Conservation (phyloP, 2,797 vertebrate species). For the Danio tinwini region DNA sequence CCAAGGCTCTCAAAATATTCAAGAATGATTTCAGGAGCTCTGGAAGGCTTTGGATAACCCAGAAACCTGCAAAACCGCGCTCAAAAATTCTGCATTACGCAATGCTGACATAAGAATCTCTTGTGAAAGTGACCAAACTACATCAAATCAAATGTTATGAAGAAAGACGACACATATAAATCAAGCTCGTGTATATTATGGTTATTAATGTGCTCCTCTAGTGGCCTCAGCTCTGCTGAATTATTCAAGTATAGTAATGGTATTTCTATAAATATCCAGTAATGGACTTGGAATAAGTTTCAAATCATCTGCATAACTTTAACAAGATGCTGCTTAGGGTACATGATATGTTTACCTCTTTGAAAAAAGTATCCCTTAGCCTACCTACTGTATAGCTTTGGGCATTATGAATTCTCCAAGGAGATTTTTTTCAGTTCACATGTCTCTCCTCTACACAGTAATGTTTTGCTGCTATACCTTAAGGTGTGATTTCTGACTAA, state of each 20-base stretch:
- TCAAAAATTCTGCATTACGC: conserved; percentile 49
- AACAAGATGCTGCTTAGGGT: background rate
- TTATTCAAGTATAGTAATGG: conserved; percentile 59
- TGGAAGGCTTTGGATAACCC: conserved; percentile 46
- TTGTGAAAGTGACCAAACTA: conserved; percentile 34
- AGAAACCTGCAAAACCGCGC: conserved; percentile 33
- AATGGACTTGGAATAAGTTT: conserved; percentile 28
- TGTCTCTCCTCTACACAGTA: background rate
- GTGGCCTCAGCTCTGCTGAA: conserved; percentile 33
- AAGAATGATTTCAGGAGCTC: conserved; percentile 42
- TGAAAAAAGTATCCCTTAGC: background rate
- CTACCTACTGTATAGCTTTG: background rate
- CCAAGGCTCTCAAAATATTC: conserved; percentile 21
- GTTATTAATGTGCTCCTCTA: conserved; percentile 17
- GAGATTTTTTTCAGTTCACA: too few relatives aligned
- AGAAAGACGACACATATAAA: conserved; percentile 25
- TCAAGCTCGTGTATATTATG: conserved; percentile 27
- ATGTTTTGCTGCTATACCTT: background rate
- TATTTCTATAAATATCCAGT: conserved; percentile 62
- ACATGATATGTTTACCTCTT: conserved; percentile 4
- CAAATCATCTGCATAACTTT: conserved; percentile 19
- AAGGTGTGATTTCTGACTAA: background rate
- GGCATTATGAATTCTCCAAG: background rate
- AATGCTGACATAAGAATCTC: conserved; percentile 29
- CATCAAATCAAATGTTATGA: conserved; percentile 30